Evolutionary conservation across 2,888 invertebrate species (phyloP), one percentile per base, ranked within the genome.

Genomic region (Argyra leucocephala): DNA sequence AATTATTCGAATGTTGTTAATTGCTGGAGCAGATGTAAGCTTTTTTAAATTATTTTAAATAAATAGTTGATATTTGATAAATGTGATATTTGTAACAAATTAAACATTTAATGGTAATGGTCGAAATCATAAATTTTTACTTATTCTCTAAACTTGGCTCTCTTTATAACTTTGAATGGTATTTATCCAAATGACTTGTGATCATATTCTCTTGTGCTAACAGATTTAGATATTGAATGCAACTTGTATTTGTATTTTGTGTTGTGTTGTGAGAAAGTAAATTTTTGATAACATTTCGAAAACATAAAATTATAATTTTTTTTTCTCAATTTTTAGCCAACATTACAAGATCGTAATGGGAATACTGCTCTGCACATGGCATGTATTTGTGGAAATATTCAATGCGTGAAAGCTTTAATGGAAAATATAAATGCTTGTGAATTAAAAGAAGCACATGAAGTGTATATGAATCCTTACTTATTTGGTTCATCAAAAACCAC

Each of bases 341-440:
- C 81, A 57, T 81, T 84, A 62, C 82, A 91, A 63, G 92, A 94
- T 75, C 80, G 85, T 64, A 81, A 84, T 67, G 96, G 96, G 4
- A 91, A 94, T 76, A 94, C 93, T 0, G 88, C 95, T 0, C 80
- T 96, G 9, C 96, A 96, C 77, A 82, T 93, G 67, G 94, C 95
- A 0, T 88, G 90, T 66, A 81, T 83, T 67, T 81, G 83, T 22
- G 90, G 90, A 9, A 85, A 90, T 74, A 73, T 86, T 37, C 83
- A 85, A 58, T 88, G 89, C 74, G 85, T 91, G 10, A 84, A 85
- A 72, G 89, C 90, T 0, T 81, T 96, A 60, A 85, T 90, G 1
- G 84, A 86, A 66, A 86, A 89, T 1, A 82, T 91, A 1, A 81
- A 82, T 57, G 76, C 78, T 21, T 75, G 76, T 6, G 84, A 85